Conservation (phyloP, 2,888 invertebrate species). For the Parapristionchus giblindavisi region DNA sequence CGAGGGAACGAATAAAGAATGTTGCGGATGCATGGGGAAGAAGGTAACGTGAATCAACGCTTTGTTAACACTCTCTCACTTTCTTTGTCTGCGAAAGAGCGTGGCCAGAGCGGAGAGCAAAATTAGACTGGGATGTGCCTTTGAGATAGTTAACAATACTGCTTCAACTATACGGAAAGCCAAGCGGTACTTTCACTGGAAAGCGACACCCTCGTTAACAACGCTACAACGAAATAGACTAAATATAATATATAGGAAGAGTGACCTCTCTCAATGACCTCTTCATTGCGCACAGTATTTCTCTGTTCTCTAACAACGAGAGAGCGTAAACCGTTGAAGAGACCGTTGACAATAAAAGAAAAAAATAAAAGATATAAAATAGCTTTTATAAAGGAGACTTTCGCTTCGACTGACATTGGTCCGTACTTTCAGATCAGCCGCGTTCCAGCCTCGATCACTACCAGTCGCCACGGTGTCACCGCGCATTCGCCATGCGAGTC, state of each 20-base stretch:
- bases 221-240: too few relatives aligned
- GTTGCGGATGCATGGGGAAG: conserved; percentile 80
- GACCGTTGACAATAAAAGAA: neutral
- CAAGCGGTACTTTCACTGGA: too few relatives aligned
- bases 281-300: too few relatives aligned
- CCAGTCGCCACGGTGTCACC: conserved; percentile 43
- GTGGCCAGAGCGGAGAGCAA: too few relatives aligned
- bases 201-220: too few relatives aligned
- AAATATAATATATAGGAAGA: too few relatives aligned
- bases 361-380: neutral
- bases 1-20: conserved; percentile 89
- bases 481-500: conserved; percentile 37
- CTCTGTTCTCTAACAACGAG: too few relatives aligned
- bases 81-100: too few relatives aligned
- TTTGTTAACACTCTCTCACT: too few relatives aligned
- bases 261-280: too few relatives aligned
- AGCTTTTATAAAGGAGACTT: neutral
- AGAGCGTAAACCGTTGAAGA: neutral
- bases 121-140: too few relatives aligned
- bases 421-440: conserved; percentile 18
- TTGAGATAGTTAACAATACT: conserved; percentile 39
- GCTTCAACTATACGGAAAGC: conserved; percentile 25
- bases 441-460: conserved; percentile 35
- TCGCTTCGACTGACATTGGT: neutral
- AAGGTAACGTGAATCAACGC: too few relatives aligned